Evolutionary conservation across 2,888 invertebrate genomes (phyloP).

Genomic region (Thecocarcelia acutangulata): DNA sequence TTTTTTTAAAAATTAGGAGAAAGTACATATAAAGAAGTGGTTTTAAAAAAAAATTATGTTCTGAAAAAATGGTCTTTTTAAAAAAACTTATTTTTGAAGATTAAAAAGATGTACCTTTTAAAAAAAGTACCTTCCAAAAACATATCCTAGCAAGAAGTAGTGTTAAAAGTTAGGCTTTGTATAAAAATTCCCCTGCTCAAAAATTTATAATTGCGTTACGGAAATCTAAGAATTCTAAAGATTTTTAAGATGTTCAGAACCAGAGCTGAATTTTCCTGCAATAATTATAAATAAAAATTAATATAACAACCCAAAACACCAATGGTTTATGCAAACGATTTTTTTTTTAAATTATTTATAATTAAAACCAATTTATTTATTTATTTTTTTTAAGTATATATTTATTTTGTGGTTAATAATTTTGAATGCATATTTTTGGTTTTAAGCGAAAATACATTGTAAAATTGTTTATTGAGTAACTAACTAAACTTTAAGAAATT

Average conservation of each 20-base stretch:
- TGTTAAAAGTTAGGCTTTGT: too few species aligned
- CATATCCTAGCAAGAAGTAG: too few species aligned
- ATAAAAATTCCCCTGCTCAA: too few species aligned
- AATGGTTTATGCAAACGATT: constrained; percentile 80
- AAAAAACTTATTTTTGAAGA: too few species aligned
- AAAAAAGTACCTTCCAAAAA: too few species aligned
- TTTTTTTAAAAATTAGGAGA: too few species aligned
- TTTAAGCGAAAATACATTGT: constrained; percentile 43
- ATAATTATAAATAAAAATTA: constrained; percentile 63
- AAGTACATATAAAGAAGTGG: too few species aligned
- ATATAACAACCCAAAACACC: constrained; percentile 70
- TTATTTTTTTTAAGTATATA: constrained; percentile 46
- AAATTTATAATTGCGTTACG: too few species aligned
- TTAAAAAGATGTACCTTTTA: too few species aligned
- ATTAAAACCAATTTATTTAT: constrained; percentile 36
- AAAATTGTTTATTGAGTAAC: constrained; percentile 19
- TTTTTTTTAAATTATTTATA: constrained; percentile 41
- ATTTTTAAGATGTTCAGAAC: not conserved
- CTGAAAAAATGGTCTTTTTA: too few species aligned
- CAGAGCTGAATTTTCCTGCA: constrained; percentile 9
- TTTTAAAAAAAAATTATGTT: too few species aligned
- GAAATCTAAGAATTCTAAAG: too few species aligned
- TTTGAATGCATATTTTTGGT: constrained; percentile 75
- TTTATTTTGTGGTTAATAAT: constrained; percentile 54
- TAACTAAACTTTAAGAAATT: constrained; percentile 51